Evolutionary conservation across 2,797 vertebrate genomes (phyloP).

Genomic region (Melanotaenia boesemani): DNA sequence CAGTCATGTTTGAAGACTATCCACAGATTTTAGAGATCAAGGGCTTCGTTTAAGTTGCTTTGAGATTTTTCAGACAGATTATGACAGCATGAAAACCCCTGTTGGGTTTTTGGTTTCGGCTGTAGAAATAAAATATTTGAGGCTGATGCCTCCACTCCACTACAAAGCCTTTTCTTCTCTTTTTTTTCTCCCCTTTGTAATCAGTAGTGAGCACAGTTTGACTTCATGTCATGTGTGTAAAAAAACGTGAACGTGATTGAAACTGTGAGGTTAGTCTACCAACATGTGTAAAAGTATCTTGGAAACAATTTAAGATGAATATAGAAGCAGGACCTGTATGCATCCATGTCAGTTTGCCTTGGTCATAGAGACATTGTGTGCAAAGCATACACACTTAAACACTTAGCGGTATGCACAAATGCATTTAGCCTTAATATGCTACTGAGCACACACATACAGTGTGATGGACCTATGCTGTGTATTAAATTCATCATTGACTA

Average conservation of each 20-base stretch:
- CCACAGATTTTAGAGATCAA: constrained; percentile 54
- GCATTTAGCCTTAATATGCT: background rate
- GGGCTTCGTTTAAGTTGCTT: constrained; percentile 31
- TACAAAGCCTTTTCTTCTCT: constrained; percentile 44
- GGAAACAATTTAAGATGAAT: constrained; percentile 32
- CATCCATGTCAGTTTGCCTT: constrained; percentile 24
- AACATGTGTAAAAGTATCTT: constrained; percentile 42
- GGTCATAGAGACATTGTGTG: constrained; percentile 28
- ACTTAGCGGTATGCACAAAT: background rate
- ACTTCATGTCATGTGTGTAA: constrained; percentile 24
- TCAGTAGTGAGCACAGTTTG: constrained; percentile 30
- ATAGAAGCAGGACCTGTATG: constrained; percentile 26
- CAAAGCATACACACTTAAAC: constrained; percentile 12
- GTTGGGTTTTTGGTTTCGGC: constrained; percentile 40
- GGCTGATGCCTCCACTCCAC: constrained; percentile 28
- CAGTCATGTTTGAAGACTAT: constrained; percentile 44
- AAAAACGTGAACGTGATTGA: constrained; percentile 43
- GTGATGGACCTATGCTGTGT: background rate
- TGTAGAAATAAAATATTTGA: constrained; percentile 47
- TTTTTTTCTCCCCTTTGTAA: constrained; percentile 31
- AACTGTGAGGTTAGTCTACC: constrained; percentile 32
- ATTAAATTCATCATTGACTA: background rate
- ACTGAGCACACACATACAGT: background rate
- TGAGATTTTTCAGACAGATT: constrained; percentile 53
- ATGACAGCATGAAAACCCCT: constrained; percentile 49